These are phyloP conservation scores for Drosophila stalkeri DNA, from an alignment of 2,888 invertebrate species.

Conservation along the genomic window DNA sequence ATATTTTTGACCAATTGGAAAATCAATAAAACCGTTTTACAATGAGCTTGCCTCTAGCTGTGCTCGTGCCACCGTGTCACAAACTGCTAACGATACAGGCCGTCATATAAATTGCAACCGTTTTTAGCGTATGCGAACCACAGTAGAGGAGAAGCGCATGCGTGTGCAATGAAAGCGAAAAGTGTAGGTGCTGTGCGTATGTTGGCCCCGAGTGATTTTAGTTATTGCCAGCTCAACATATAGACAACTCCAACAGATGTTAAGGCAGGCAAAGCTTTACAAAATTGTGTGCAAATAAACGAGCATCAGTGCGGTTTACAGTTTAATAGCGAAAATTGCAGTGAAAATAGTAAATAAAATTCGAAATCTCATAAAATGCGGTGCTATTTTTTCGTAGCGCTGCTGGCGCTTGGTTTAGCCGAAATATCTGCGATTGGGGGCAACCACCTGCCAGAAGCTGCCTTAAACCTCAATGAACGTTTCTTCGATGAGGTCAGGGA, in stretches of 20 bases:
- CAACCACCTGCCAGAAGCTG: conserved; percentile 73
- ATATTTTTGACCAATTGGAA: conserved; percentile 46
- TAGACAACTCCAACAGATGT: conserved; percentile 77
- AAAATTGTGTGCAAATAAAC: conserved; percentile 46
- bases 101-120: conserved; percentile 7
- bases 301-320: conserved; percentile 1
- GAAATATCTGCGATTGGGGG: conserved; percentile 29
- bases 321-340: not conserved
- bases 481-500: conserved; percentile 87
- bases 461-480: conserved; percentile 82
- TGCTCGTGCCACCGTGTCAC: conserved; percentile 52
- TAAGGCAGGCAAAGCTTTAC: conserved; percentile 42
- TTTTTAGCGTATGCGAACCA: conserved; percentile 25
- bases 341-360: conserved; percentile 12
- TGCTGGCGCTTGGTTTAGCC: conserved; percentile 45
- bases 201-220: conserved; percentile 62
- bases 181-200: conserved; percentile 64
- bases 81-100: too few relatives aligned
- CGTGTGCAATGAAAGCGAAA: conserved; percentile 72
- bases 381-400: conserved; percentile 47
- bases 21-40: conserved; percentile 65
- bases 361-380: conserved; percentile 37
- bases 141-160: conserved; percentile 62
- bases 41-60: conserved; percentile 25
- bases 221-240: conserved; percentile 75